Percentiles rank a stretch among this genome's conserved stretches.
phyloP scores from a whole-genome alignment of 2,888 invertebrate genomes.

The Caenorhabditis afra region DNA sequence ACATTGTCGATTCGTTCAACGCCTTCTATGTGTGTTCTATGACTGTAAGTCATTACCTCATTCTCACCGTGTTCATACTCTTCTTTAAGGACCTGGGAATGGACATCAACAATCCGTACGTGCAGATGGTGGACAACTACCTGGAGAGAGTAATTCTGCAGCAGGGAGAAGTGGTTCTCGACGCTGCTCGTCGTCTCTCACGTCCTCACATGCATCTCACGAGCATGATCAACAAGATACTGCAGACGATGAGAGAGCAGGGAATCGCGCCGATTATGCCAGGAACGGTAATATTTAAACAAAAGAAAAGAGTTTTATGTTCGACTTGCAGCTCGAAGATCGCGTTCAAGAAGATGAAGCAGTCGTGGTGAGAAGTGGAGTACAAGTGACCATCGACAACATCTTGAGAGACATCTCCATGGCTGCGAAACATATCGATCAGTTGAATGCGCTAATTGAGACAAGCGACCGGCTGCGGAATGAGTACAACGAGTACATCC shows the following conservation, averaged over 20 bases:
- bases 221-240: conserved; percentile 56
- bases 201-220: conserved; percentile 60
- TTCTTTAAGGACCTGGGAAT: conserved; percentile 21
- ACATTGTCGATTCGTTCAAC: conserved; percentile 53
- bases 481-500: conserved; percentile 28
- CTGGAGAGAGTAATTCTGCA: conserved; percentile 52
- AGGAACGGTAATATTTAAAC: conserved; percentile 29
- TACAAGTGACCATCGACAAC: conserved; percentile 62
- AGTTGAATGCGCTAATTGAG: conserved; percentile 26
- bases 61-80: not conserved
- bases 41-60: not conserved
- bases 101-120: conserved; percentile 33
- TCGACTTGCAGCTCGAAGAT: conserved; percentile 50
- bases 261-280: conserved; percentile 50
- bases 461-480: conserved; percentile 16
- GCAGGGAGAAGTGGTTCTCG: conserved; percentile 57
- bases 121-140: conserved; percentile 46
- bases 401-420: conserved; percentile 52
- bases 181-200: conserved; percentile 59
- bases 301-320: not conserved
- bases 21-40: conserved; percentile 43
- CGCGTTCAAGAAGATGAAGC: conserved; percentile 45
- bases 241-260: conserved; percentile 54
- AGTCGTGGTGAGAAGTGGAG: conserved; percentile 46
- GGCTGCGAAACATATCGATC: conserved; percentile 21